phyloP scores from a whole-genome alignment of 2,888 invertebrate genomes.

The Barypeithes pellucidus region DNA sequence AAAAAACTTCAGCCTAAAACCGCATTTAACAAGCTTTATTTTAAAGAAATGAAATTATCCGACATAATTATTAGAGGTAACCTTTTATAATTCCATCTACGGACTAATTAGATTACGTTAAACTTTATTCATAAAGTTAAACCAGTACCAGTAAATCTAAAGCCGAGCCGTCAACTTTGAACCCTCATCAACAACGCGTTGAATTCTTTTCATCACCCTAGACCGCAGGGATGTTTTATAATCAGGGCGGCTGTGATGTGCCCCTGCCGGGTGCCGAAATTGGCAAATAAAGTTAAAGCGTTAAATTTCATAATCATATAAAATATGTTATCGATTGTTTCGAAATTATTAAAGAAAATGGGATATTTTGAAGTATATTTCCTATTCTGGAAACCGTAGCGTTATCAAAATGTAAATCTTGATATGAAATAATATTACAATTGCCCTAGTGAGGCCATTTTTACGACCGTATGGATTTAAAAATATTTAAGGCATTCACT shows the following conservation, averaged over 20 bases:
- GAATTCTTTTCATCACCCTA: constrained; percentile 18
- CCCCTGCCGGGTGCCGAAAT: not conserved
- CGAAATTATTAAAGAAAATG: too few species aligned
- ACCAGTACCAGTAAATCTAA: constrained; percentile 10
- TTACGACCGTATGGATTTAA: too few species aligned
- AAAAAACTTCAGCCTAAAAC: too few species aligned
- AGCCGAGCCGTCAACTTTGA: constrained; percentile 20
- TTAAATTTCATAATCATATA: not conserved
- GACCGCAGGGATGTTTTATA: constrained; percentile 14
- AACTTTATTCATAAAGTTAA: constrained; percentile 7
- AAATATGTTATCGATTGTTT: too few species aligned
- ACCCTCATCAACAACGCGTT: constrained; percentile 18
- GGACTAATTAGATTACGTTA: constrained; percentile 8
- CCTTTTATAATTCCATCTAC: constrained; percentile 5
- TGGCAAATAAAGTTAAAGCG: not conserved
- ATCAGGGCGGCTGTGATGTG: constrained; percentile 7
- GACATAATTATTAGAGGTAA: not conserved
- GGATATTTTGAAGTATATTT: too few species aligned
- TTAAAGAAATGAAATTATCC: not conserved
- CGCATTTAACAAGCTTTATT: not conserved
- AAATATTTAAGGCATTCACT: too few species aligned
- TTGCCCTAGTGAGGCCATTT: too few species aligned
- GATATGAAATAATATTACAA: too few species aligned
- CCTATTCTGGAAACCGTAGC: too few species aligned
- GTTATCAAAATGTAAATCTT: too few species aligned